Evolutionary conservation across 2,888 invertebrate genomes (phyloP).

Genomic region (Theristus sp.): DNA sequence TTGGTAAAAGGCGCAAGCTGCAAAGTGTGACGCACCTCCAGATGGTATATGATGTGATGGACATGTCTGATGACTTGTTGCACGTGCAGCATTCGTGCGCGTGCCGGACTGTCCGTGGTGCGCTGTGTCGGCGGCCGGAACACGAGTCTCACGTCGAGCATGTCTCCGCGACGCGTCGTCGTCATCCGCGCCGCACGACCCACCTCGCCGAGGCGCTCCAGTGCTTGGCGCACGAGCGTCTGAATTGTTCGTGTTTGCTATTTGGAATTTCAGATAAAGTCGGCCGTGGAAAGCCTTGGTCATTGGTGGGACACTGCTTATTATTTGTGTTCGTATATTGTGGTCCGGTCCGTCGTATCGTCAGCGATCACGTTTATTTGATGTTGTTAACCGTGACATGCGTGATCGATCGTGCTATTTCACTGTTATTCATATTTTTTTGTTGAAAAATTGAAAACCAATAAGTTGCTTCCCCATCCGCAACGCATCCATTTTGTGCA

Average conservation of each 20-base stretch:
- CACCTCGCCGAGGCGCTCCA: constrained; percentile 30
- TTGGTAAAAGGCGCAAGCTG: too few species aligned
- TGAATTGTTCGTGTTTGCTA: too few species aligned
- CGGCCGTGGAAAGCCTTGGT: too few species aligned
- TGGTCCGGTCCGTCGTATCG: too few species aligned
- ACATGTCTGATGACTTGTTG: neutral
- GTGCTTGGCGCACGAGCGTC: constrained; percentile 31
- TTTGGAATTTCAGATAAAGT: too few species aligned
- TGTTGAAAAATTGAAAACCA: neutral
- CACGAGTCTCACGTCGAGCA: neutral
- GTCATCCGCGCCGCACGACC: constrained; percentile 31
- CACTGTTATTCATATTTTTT: neutral
- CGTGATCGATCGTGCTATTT: too few species aligned
- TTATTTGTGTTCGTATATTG: too few species aligned
- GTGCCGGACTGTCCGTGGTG: neutral
- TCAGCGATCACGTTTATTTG: too few species aligned
- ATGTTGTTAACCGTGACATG: too few species aligned
- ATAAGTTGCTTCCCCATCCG: neutral
- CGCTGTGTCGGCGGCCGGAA: neutral
- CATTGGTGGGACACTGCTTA: too few species aligned
- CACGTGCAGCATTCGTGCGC: neutral
- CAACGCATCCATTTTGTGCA: too few species aligned
- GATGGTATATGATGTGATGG: constrained; percentile 4
- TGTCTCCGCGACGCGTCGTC: constrained; percentile 26
- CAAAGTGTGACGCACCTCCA: too few species aligned